Percentiles rank a stretch among this genome's conserved stretches.
phyloP scores from a whole-genome alignment of 2,113 vertebrate genomes.

The Girardinichthys multiradiatus region DNA sequence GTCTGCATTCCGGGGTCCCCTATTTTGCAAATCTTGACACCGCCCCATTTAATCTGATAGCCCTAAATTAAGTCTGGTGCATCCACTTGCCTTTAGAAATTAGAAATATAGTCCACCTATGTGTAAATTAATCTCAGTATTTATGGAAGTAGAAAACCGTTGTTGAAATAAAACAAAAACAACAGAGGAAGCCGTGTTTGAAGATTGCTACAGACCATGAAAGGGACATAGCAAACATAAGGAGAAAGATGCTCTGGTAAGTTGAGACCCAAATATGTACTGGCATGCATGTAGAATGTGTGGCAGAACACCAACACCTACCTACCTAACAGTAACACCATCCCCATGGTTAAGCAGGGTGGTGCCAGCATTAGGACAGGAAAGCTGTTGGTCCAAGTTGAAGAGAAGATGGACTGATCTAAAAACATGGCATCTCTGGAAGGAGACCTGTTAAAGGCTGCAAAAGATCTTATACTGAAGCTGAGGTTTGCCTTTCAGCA shows the following conservation, averaged over 20 bases:
- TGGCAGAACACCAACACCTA: background rate
- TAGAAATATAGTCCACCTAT: background rate
- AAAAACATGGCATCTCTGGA: no score
- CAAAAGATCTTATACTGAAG: background rate
- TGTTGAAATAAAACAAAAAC: no score
- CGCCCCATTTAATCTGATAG: no score
- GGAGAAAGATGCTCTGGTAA: no score
- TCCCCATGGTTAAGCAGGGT: background rate
- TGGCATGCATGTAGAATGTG: no score
- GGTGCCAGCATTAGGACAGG: background rate
- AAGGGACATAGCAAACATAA: no score
- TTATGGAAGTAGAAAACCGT: background rate
- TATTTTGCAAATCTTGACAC: no score
- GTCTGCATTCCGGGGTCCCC: no score
- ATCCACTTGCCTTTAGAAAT: background rate
- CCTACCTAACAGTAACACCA: background rate
- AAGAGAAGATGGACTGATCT: background rate
- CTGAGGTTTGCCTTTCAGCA: no score
- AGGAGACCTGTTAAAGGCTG: background rate
- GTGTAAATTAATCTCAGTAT: background rate
- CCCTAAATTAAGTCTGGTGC: background rate
- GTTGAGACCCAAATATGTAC: no score
- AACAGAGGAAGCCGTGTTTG: no score
- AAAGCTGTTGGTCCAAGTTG: background rate
- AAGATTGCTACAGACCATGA: no score